Conservation (phyloP, 2,888 invertebrate genomes). For the Sphaerophoria taeniata region DNA sequence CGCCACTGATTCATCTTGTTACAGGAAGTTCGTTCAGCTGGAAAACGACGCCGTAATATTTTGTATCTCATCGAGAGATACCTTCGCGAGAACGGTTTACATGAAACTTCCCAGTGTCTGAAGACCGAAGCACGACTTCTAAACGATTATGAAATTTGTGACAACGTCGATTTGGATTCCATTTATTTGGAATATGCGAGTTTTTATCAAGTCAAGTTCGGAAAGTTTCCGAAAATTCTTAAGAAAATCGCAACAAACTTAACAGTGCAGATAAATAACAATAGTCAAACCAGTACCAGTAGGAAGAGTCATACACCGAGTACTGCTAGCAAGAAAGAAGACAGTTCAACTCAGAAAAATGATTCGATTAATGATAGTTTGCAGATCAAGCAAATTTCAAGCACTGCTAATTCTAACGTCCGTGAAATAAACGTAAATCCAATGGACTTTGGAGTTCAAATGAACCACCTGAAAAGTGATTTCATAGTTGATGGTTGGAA, state of each 20-base stretch:
- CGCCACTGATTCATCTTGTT: too few species aligned
- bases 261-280: constrained; percentile 56
- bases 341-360: constrained; percentile 33
- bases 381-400: constrained; percentile 59
- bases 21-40: constrained; percentile 80
- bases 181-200: constrained; percentile 95
- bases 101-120: constrained; percentile 87
- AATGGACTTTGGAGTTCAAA: constrained; percentile 51
- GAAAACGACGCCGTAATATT: constrained; percentile 83
- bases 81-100: constrained; percentile 87
- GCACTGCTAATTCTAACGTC: constrained; percentile 35
- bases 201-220: constrained; percentile 93
- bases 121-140: constrained; percentile 88
- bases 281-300: not conserved
- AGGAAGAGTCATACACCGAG: constrained; percentile 37
- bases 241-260: constrained; percentile 80
- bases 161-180: constrained; percentile 94
- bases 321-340: constrained; percentile 29
- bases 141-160: constrained; percentile 90
- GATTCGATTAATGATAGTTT: constrained; percentile 48
- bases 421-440: constrained; percentile 59
- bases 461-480: constrained; percentile 41
- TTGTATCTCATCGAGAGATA: constrained; percentile 88
- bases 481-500: constrained; percentile 42
- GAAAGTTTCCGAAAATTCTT: constrained; percentile 92